phyloP scores from a whole-genome alignment of 2,113 vertebrate genomes.

The Pardalotus punctatus region DNA sequence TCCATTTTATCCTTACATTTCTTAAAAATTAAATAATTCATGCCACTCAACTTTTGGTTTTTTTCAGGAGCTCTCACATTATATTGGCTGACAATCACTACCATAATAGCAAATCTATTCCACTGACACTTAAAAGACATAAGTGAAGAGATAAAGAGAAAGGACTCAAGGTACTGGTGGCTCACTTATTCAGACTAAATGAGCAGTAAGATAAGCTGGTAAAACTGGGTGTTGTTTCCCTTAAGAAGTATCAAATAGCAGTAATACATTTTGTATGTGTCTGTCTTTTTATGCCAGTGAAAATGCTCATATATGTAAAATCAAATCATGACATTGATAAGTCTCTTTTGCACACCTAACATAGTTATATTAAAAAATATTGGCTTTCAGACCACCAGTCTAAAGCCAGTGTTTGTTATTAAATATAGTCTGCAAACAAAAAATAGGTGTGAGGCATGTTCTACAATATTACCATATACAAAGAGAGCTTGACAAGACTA shows the following conservation, averaged over 20 bases:
- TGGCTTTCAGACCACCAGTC: neutral
- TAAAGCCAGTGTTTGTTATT: neutral
- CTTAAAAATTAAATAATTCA: slow-evolving; percentile 19
- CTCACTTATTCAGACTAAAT: neutral
- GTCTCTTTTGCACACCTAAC: neutral
- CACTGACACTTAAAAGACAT: neutral
- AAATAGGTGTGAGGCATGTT: neutral
- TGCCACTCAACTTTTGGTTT: neutral
- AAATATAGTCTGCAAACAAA: neutral
- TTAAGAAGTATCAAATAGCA: neutral
- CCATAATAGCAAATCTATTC: neutral
- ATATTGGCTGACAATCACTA: neutral
- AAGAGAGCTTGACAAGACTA: neutral
- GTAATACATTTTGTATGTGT: neutral
- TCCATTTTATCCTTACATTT: neutral
- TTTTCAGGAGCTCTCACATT: neutral
- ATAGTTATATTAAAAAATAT: neutral
- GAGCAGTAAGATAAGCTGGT: neutral
- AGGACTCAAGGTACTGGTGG: neutral
- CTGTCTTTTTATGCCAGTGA: neutral
- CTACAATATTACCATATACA: neutral
- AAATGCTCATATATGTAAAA: neutral
- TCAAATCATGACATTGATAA: neutral
- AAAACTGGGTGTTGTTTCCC: neutral
- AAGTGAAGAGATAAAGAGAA: neutral